A percentile compares a stretch with the other conserved stretches of the same genome.
phyloP scores from a whole-genome alignment of 37 sponge, comb jelly and placozoan genomes.

The Spongilla lacustris region DNA sequence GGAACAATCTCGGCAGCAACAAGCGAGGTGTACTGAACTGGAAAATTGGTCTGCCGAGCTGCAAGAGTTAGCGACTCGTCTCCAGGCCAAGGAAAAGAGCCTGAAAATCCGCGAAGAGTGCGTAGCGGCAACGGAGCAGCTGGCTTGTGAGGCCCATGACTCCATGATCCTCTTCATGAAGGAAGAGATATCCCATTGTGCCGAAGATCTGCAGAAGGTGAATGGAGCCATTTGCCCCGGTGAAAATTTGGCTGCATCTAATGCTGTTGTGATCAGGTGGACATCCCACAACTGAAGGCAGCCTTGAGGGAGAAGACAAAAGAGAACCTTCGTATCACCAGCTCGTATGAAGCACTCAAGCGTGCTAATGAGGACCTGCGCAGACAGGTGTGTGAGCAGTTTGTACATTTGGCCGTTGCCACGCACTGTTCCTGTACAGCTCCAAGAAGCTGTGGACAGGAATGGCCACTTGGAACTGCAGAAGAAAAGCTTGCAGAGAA shows the following conservation, averaged over 20 bases:
- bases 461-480: slow-evolving; percentile 13
- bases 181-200: slow-evolving; percentile 25
- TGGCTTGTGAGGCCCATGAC: slow-evolving; percentile 41
- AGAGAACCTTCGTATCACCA: slow-evolving; percentile 37
- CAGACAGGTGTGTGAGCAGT: slow-evolving; percentile 26
- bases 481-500: slow-evolving; percentile 12
- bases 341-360: slow-evolving; percentile 30
- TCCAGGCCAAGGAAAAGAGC: slow-evolving; percentile 3
- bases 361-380: slow-evolving; percentile 28
- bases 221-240: no score
- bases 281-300: slow-evolving; percentile 1
- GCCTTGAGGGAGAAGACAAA: slow-evolving; percentile 32
- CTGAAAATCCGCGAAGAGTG: slow-evolving; percentile 14
- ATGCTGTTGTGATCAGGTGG: not conserved
- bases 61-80: not conserved
- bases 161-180: slow-evolving; percentile 33
- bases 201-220: slow-evolving; percentile 23
- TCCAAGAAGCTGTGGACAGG: slow-evolving; percentile 4
- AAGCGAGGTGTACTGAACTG: not conserved
- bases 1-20: not conserved
- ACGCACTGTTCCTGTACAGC: not conserved
- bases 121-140: slow-evolving; percentile 32
- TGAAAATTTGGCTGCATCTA: no score
- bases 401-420: not conserved
- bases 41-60: slow-evolving; percentile 5